Conservation (phyloP, 2,888 invertebrate species). For the Caenorhabditis panamensis region DNA sequence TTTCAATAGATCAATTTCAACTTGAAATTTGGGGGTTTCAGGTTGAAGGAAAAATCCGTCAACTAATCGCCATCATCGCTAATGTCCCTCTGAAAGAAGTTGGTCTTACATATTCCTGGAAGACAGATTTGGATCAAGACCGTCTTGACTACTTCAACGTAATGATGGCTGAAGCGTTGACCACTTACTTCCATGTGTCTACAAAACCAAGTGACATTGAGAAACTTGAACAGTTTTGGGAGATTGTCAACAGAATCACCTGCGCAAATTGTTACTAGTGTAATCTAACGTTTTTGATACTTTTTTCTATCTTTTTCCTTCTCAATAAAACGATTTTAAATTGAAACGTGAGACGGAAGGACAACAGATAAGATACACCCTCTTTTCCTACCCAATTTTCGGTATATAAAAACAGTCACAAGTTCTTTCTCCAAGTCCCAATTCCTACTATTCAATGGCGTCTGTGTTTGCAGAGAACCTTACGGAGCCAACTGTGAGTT, state of each 20-base stretch:
- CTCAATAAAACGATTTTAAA: not conserved
- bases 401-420: not conserved
- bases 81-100: not conserved
- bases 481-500: constrained; percentile 17
- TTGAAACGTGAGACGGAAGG: not conserved
- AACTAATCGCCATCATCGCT: constrained; percentile 9
- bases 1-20: too few relatives aligned
- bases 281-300: not conserved
- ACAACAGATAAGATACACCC: not conserved
- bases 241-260: constrained; percentile 13
- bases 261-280: constrained; percentile 2
- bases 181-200: constrained; percentile 6
- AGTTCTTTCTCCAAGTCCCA: not conserved
- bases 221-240: not conserved
- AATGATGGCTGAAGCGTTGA: constrained; percentile 16
- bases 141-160: constrained; percentile 5
- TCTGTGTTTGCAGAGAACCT: not conserved
- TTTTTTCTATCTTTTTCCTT: not conserved
- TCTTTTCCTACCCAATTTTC: not conserved
- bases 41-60: constrained; percentile 19
- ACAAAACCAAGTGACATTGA: constrained; percentile 1
- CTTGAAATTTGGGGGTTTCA: not conserved
- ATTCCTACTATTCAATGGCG: not conserved
- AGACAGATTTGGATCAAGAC: not conserved
- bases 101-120: not conserved